Percentiles rank a stretch among this genome's conserved stretches.
Conservation (phyloP, 2,113 vertebrate species). For the Limanda limanda region DNA sequence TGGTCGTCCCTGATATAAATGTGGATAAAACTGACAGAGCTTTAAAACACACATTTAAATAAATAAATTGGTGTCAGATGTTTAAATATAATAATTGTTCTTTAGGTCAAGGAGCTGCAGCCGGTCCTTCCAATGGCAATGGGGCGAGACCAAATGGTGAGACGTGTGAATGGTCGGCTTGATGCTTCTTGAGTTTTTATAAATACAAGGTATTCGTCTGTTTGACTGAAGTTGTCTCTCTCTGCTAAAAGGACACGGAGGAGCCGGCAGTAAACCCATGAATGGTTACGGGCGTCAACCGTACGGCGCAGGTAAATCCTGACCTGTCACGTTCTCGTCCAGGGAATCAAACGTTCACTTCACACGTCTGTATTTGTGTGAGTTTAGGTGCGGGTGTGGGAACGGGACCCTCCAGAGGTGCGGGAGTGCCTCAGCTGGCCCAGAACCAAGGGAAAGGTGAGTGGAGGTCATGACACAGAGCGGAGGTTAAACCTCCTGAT, state of each 20-base stretch:
- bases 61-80: neutral
- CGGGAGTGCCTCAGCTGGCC: conserved; percentile 60
- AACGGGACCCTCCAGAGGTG: conserved; percentile 47
- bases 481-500: neutral
- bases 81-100: neutral
- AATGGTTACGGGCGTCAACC: conserved; percentile 66
- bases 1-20: no score
- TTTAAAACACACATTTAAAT: no score
- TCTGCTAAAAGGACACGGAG: conserved; percentile 56
- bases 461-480: neutral
- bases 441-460: conserved; percentile 61
- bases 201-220: conserved; percentile 1
- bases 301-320: conserved; percentile 61
- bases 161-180: neutral
- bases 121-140: conserved; percentile 15
- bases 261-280: conserved; percentile 55
- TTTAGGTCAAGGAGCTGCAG: conserved; percentile 50
- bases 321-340: neutral
- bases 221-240: conserved; percentile 7
- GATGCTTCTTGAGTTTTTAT: neutral
- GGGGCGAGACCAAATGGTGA: conserved; percentile 49
- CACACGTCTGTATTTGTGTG: neutral
- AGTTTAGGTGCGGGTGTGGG: conserved; percentile 40
- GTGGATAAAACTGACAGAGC: no score
- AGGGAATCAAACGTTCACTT: neutral